phyloP scores from a whole-genome alignment of 2,797 vertebrate species.

The Nannoperca australis region DNA sequence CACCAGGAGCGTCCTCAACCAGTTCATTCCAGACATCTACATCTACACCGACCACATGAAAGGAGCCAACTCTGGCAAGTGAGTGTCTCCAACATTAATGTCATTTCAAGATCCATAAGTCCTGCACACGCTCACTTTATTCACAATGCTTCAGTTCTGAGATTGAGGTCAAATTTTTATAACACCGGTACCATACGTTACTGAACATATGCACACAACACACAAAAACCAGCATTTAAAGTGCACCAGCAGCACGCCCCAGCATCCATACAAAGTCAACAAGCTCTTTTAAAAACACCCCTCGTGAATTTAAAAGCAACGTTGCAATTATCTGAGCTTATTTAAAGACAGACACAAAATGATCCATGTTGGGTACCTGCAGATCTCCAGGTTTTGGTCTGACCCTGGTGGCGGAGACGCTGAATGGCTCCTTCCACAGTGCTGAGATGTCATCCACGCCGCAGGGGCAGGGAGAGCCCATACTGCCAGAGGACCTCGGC shows the following conservation, averaged over 20 bases:
- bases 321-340: background rate
- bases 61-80: slow-evolving; percentile 94
- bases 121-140: background rate
- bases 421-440: slow-evolving; percentile 90
- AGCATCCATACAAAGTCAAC: background rate
- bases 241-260: background rate
- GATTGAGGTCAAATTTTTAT: background rate
- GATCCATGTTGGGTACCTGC: background rate
- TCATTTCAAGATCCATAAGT: background rate
- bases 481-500: slow-evolving; percentile 95
- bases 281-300: background rate
- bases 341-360: background rate
- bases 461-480: slow-evolving; percentile 89
- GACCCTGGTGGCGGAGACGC: slow-evolving; percentile 93
- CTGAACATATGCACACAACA: background rate
- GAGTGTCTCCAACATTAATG: slow-evolving; percentile 71
- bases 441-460: slow-evolving; percentile 94
- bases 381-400: slow-evolving; percentile 98
- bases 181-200: background rate
- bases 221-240: background rate
- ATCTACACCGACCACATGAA: slow-evolving; percentile 99
- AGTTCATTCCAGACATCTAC: slow-evolving; percentile 96
- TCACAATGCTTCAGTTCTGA: background rate
- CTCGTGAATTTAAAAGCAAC: background rate
- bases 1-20: slow-evolving; percentile 92